Evolutionary conservation across 2,888 invertebrate genomes (phyloP).

Genomic region (Bellardia bayeri): DNA sequence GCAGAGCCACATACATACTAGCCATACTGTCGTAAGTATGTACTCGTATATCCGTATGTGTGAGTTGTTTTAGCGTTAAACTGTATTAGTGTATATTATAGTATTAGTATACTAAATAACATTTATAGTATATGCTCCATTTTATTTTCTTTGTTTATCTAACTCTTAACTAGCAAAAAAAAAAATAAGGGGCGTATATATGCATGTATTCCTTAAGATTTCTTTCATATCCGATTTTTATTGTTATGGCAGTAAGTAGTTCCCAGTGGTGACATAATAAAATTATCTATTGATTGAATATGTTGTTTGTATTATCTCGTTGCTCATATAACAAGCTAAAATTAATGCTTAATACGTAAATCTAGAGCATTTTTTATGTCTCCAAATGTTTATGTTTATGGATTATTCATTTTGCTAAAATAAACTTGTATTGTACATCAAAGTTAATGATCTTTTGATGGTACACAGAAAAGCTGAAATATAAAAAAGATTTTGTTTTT

Average conservation of each 20-base stretch:
- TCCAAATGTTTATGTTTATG: slow-evolving; percentile 7
- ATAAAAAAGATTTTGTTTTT: too few species aligned
- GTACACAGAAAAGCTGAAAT: background rate
- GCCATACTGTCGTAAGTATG: too few species aligned
- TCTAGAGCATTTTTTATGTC: slow-evolving; percentile 5
- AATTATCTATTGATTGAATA: slow-evolving; percentile 83
- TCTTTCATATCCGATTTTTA: slow-evolving; percentile 28
- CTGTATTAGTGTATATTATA: background rate
- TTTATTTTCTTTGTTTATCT: slow-evolving; percentile 36
- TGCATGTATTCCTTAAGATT: slow-evolving; percentile 42
- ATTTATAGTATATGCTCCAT: background rate
- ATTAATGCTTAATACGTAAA: background rate
- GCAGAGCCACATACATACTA: background rate
- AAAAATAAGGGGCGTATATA: slow-evolving; percentile 5
- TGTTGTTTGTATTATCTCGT: slow-evolving; percentile 71
- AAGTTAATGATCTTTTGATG: background rate
- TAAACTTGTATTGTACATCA: background rate
- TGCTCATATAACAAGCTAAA: slow-evolving; percentile 76
- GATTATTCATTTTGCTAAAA: background rate
- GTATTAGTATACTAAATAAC: slow-evolving; percentile 8
- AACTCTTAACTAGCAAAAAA: slow-evolving; percentile 1
- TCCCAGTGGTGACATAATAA: slow-evolving; percentile 82
- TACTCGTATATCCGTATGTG: slow-evolving; percentile 15
- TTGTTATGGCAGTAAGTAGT: slow-evolving; percentile 36
- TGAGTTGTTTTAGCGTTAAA: background rate